A percentile compares a stretch with the other conserved stretches of the same genome.
Conservation (phyloP, 1,140 invertebrate genomes). For the Zeugodacus cucurbitae region DNA sequence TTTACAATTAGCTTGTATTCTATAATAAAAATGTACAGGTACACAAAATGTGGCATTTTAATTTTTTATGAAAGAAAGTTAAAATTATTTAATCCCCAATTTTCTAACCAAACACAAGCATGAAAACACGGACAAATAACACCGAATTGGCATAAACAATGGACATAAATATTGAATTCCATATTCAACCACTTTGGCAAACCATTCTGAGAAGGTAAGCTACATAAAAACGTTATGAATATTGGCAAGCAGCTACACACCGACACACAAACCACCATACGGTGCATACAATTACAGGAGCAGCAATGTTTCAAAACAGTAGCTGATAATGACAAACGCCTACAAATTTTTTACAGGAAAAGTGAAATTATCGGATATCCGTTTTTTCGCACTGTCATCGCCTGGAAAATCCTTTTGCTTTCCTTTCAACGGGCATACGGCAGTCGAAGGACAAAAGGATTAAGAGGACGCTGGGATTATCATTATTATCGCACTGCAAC, state of each 20-base stretch:
- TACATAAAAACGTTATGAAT: neutral
- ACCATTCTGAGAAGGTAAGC: neutral
- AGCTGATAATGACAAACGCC: neutral
- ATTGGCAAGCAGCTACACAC: neutral
- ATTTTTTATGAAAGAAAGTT: neutral
- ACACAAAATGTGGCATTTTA: too few species aligned
- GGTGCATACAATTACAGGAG: neutral
- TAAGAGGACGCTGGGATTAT: constrained; percentile 18
- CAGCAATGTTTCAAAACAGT: neutral
- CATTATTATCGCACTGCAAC: constrained; percentile 20
- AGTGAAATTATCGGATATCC: constrained; percentile 37
- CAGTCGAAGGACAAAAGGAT: neutral
- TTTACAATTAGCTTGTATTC: too few species aligned
- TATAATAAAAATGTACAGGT: too few species aligned
- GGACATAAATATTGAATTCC: neutral
- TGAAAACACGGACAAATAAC: neutral
- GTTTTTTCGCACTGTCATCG: constrained; percentile 35
- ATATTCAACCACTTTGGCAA: neutral
- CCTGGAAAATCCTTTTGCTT: constrained; percentile 24
- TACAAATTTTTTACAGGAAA: constrained; percentile 23
- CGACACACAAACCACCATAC: neutral
- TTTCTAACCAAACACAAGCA: neutral
- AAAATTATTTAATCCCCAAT: neutral
- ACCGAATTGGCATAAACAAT: neutral
- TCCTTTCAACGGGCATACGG: neutral